Conservation (phyloP, 2,113 vertebrate genomes). For the Hemibagrus wyckioides region DNA sequence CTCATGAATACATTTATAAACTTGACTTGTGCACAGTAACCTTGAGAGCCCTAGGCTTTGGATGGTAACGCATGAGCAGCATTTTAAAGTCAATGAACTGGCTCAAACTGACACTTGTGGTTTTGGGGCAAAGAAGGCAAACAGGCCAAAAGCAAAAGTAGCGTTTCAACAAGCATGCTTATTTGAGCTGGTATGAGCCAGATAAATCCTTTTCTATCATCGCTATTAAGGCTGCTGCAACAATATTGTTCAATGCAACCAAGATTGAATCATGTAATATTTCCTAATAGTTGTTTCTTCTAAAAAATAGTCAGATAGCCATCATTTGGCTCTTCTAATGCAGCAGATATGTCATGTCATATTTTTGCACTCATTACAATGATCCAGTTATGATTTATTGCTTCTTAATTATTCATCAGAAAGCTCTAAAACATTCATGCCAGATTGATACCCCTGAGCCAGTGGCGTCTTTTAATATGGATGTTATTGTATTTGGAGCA, state of each 20-base stretch:
- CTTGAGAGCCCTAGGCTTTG: slow-evolving; percentile 14
- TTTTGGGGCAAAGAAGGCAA: slow-evolving; percentile 34
- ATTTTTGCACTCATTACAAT: slow-evolving; percentile 53
- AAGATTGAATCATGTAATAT: not conserved
- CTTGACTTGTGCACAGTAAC: slow-evolving; percentile 41
- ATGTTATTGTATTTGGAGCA: slow-evolving; percentile 48
- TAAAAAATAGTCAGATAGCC: not conserved
- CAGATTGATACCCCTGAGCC: slow-evolving; percentile 54
- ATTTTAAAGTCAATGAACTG: slow-evolving; percentile 46
- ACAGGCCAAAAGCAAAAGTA: slow-evolving; percentile 16
- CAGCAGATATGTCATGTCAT: slow-evolving; percentile 41
- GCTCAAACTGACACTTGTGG: slow-evolving; percentile 32
- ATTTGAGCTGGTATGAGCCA: not conserved
- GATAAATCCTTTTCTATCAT: not conserved
- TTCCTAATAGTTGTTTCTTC: not conserved
- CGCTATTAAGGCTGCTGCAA: not conserved
- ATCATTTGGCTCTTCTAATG: slow-evolving; percentile 11
- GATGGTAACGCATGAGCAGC: slow-evolving; percentile 22
- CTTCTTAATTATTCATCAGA: slow-evolving; percentile 60
- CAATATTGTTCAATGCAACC: not conserved
- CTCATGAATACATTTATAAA: slow-evolving; percentile 46
- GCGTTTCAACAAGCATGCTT: not conserved
- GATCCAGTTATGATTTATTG: slow-evolving; percentile 56
- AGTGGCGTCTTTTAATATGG: slow-evolving; percentile 52
- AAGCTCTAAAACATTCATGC: slow-evolving; percentile 56